Percentiles rank a stretch among this genome's conserved stretches.
Conservation (phyloP, 2,113 vertebrate species). For the Heterotis niloticus region DNA sequence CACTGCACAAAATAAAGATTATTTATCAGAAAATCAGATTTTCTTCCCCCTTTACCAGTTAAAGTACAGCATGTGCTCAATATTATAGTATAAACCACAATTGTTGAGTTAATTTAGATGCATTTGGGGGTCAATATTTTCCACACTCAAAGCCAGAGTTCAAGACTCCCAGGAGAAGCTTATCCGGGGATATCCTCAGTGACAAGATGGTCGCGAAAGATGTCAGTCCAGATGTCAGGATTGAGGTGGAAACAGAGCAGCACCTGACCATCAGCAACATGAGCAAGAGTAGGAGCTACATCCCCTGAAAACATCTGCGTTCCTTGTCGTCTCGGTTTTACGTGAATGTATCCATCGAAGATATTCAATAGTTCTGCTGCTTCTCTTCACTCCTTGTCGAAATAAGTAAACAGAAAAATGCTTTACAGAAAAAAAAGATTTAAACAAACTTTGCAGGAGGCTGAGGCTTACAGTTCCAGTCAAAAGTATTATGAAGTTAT, state of each 20-base stretch:
- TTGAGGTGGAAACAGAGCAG: constrained; percentile 19
- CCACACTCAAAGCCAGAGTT: not conserved
- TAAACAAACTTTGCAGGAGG: not conserved
- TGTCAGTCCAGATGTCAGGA: constrained; percentile 23
- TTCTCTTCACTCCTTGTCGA: not conserved
- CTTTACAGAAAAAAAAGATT: constrained; percentile 4
- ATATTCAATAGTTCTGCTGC: not conserved
- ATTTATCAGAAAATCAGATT: no score
- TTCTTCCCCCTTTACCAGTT: no score
- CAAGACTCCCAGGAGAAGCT: constrained; percentile 26
- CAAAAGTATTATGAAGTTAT: no score
- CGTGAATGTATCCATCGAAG: not conserved
- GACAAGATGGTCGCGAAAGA: constrained; percentile 37
- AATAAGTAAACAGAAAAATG: not conserved
- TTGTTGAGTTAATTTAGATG: no score
- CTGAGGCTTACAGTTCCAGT: no score
- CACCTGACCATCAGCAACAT: not conserved
- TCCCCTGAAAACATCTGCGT: not conserved
- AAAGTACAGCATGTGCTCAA: no score
- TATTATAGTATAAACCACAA: no score
- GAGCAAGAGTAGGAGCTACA: not conserved
- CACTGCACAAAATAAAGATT: no score
- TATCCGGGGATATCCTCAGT: constrained; percentile 27
- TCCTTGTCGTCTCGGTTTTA: not conserved
- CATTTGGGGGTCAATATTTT: no score